These are phyloP conservation scores for Ataeniobius toweri DNA, from an alignment of 2,797 vertebrate species.

Conservation along the genomic window DNA sequence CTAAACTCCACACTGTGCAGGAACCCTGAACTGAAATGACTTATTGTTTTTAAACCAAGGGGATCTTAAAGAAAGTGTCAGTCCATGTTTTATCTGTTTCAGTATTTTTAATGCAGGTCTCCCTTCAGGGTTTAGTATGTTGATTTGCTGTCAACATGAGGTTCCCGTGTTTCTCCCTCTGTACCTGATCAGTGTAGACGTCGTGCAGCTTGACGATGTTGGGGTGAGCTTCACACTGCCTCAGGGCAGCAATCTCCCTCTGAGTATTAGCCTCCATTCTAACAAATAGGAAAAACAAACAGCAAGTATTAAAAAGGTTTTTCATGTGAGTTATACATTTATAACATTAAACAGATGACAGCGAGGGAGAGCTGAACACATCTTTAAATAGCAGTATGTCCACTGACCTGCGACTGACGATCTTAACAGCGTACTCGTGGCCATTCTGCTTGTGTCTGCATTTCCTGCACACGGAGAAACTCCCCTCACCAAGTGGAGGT, in stretches of 20 bases:
- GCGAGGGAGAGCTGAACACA: not conserved
- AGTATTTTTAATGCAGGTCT: not conserved
- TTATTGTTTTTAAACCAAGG: no score
- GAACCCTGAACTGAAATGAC: not conserved
- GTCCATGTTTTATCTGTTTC: no score
- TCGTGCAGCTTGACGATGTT: constrained; percentile 90
- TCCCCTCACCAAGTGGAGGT: constrained; percentile 88
- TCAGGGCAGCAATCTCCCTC: constrained; percentile 88
- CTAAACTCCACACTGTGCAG: not conserved
- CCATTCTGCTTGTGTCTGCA: constrained; percentile 88
- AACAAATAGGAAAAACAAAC: constrained; percentile 22
- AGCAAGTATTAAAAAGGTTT: not conserved
- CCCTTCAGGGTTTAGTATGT: not conserved
- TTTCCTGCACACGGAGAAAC: constrained; percentile 91
- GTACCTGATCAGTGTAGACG: constrained; percentile 91
- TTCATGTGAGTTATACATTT: constrained; percentile 5
- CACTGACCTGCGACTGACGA: constrained; percentile 88
- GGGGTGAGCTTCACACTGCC: constrained; percentile 88
- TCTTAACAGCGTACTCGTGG: constrained; percentile 90
- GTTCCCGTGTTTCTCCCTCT: not conserved
- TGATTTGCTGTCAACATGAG: not conserved
- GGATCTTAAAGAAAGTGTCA: no score
- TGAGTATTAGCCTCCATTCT: constrained; percentile 91
- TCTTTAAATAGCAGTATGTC: not conserved
- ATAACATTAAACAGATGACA: not conserved